Percentiles rank a stretch among this genome's conserved stretches.
phyloP scores from a whole-genome alignment of 1,140 invertebrate species.

The Aphelenchoides fujianensis region DNA sequence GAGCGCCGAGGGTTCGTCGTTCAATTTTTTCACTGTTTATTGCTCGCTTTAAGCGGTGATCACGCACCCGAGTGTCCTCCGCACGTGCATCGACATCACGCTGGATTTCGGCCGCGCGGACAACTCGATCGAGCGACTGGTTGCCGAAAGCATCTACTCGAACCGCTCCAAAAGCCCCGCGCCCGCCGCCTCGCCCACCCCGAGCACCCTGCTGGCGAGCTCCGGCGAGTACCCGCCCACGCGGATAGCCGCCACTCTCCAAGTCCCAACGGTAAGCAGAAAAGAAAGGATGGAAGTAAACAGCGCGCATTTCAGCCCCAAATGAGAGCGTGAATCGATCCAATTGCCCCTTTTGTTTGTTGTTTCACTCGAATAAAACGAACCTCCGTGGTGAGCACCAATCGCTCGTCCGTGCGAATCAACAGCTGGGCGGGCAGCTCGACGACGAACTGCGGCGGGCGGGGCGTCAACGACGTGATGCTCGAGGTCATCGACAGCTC shows the following conservation, averaged over 20 bases:
- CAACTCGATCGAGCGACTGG: neutral
- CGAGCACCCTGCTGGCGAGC: too few relatives aligned
- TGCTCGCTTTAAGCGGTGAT: neutral
- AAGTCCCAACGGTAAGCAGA: too few relatives aligned
- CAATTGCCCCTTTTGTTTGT: too few relatives aligned
- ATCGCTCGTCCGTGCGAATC: conserved; percentile 43
- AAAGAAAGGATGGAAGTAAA: too few relatives aligned
- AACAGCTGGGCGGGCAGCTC: conserved; percentile 47
- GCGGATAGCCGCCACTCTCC: too few relatives aligned
- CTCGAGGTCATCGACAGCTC: neutral
- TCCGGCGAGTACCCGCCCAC: too few relatives aligned
- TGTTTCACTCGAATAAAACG: too few relatives aligned
- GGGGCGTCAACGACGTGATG: conserved; percentile 21
- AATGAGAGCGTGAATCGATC: too few relatives aligned
- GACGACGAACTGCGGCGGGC: conserved; percentile 48
- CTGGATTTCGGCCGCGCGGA: conserved; percentile 11
- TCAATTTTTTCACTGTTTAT: too few relatives aligned
- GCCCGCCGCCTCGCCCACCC: too few relatives aligned
- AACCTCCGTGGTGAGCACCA: conserved; percentile 37
- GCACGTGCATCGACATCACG: conserved; percentile 6
- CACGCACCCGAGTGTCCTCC: neutral
- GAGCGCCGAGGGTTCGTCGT: neutral
- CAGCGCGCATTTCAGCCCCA: too few relatives aligned
- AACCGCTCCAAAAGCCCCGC: too few relatives aligned
- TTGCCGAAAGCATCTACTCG: neutral